Percentiles rank a stretch among this genome's conserved stretches.
phyloP scores from a whole-genome alignment of 2,888 invertebrate genomes.

The Drosophila histrio region DNA sequence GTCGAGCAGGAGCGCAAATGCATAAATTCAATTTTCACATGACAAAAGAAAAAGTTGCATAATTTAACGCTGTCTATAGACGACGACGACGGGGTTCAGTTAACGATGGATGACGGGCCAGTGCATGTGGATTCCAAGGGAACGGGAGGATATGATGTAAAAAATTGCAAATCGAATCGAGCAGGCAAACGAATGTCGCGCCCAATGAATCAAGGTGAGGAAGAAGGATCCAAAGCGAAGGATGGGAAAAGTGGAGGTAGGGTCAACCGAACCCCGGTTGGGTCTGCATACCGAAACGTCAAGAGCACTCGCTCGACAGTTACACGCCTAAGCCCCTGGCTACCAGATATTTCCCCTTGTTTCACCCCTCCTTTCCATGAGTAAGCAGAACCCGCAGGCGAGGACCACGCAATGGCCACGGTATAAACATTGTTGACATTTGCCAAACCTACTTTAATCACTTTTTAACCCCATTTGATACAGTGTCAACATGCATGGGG shows the following conservation, averaged over 20 bases:
- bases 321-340: conserved; percentile 65
- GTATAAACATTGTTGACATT: conserved; percentile 82
- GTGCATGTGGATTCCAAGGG: conserved; percentile 1
- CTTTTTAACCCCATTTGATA: conserved; percentile 83
- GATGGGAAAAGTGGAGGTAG: neutral
- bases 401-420: conserved; percentile 56
- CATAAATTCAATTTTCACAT: conserved; percentile 72
- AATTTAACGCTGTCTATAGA: conserved; percentile 70
- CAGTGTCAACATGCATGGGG: conserved; percentile 78
- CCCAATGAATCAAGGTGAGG: conserved; percentile 32
- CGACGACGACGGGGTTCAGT: conserved; percentile 6
- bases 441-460: conserved; percentile 82
- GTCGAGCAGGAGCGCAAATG: conserved; percentile 51
- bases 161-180: conserved; percentile 77
- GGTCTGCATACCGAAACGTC: conserved; percentile 72
- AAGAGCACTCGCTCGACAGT: conserved; percentile 75
- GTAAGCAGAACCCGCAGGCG: conserved; percentile 32
- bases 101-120: conserved; percentile 15
- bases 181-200: conserved; percentile 56
- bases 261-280: neutral
- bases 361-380: neutral
- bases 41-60: conserved; percentile 55
- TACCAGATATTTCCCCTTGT: neutral
- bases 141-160: conserved; percentile 44
- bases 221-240: neutral